These are phyloP conservation scores for Scrobipalpa atriplicella DNA, from an alignment of 2,888 invertebrate species.

Conservation along the genomic window DNA sequence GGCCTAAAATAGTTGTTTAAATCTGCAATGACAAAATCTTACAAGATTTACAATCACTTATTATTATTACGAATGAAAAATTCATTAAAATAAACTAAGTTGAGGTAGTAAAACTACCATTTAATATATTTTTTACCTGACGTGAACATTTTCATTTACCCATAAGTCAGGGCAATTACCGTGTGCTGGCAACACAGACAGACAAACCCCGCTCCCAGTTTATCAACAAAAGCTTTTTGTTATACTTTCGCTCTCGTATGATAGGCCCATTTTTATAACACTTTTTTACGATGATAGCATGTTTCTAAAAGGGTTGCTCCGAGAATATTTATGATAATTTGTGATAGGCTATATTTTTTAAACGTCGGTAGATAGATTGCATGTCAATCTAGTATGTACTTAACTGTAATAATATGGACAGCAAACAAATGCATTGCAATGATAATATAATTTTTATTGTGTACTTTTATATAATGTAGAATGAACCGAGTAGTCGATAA, in stretches of 20 bases:
- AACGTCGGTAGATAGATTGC: neutral
- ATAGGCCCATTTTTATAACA: conserved; percentile 33
- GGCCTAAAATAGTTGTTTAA: too few species aligned
- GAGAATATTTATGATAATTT: conserved; percentile 9
- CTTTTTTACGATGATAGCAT: conserved; percentile 20
- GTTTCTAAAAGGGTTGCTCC: conserved; percentile 19
- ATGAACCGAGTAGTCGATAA: too few species aligned
- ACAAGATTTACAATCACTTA: too few species aligned
- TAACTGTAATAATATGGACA: too few species aligned
- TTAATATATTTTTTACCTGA: neutral
- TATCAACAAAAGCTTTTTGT: conserved; percentile 49
- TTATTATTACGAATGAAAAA: neutral
- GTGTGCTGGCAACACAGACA: conserved; percentile 45
- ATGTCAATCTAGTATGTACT: too few species aligned
- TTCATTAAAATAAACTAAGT: too few species aligned
- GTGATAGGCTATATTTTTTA: neutral
- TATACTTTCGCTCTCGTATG: conserved; percentile 36
- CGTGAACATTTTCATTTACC: neutral
- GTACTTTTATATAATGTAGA: too few species aligned
- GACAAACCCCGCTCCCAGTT: conserved; percentile 36
- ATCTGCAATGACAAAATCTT: too few species aligned
- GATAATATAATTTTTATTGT: too few species aligned
- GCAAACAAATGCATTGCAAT: too few species aligned
- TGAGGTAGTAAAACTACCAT: too few species aligned
- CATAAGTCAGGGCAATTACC: neutral